A percentile compares a stretch with the other conserved stretches of the same genome.
These are phyloP conservation scores for Aradophagus sp. DNA, from an alignment of 1,140 invertebrate species.

Conservation along the genomic window DNA sequence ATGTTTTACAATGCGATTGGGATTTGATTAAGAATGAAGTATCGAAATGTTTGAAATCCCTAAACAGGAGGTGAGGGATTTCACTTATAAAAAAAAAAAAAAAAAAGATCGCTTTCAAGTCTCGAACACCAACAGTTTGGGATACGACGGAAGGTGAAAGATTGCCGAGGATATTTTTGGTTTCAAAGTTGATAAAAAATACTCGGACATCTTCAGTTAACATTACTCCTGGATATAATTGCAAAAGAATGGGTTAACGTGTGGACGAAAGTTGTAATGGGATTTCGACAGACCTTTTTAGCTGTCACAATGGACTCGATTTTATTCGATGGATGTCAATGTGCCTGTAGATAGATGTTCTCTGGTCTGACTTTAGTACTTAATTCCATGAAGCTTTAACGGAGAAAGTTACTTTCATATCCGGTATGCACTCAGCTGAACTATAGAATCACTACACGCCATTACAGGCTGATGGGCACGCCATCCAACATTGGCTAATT, in stretches of 20 bases:
- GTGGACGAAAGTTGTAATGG: constrained; percentile 41
- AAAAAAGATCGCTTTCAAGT: too few species aligned
- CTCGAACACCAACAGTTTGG: too few species aligned
- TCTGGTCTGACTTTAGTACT: constrained; percentile 52
- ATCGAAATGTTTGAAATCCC: too few species aligned
- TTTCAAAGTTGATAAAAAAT: too few species aligned
- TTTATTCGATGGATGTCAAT: constrained; percentile 61
- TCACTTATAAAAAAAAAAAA: too few species aligned
- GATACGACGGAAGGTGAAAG: too few species aligned
- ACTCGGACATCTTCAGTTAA: constrained; percentile 64
- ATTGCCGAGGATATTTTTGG: too few species aligned
- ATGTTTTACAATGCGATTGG: too few species aligned
- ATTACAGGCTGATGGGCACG: constrained; percentile 61
- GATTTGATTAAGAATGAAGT: too few species aligned
- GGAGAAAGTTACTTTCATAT: constrained; percentile 67
- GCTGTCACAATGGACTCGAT: constrained; percentile 54
- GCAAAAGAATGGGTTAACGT: constrained; percentile 6
- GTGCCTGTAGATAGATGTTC: constrained; percentile 51
- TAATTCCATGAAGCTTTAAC: constrained; percentile 57
- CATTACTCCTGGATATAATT: constrained; percentile 35
- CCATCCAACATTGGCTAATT: constrained; percentile 59
- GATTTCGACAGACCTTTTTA: constrained; percentile 26
- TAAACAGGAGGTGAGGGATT: too few species aligned
- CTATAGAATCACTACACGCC: constrained; percentile 61
- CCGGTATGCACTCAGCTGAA: constrained; percentile 63